Evolutionary conservation across 2,113 vertebrate genomes (phyloP).

Genomic region (Peromyscus californicus): DNA sequence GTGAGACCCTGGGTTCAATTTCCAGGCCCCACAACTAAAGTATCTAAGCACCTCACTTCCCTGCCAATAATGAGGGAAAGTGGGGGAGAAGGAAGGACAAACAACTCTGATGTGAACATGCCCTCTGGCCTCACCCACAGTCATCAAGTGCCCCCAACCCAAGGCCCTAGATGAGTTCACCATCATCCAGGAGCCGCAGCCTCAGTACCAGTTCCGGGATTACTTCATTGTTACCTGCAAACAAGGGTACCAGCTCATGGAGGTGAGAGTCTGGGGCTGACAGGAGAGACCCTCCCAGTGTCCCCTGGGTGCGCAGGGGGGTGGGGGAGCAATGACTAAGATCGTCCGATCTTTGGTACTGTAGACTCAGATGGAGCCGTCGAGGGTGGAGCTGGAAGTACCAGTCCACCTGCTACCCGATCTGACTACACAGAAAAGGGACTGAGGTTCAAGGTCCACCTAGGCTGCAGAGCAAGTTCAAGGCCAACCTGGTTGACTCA

Average conservation of each 20-base stretch:
- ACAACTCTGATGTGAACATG: neutral
- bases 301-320: too few species aligned
- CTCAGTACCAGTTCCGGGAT: conserved; percentile 87
- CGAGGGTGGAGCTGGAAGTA: neutral
- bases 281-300: neutral
- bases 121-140: conserved; percentile 75
- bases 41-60: neutral
- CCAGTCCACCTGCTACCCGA: neutral
- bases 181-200: conserved; percentile 86
- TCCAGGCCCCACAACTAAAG: neutral
- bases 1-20: neutral
- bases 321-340: neutral
- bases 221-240: conserved; percentile 87
- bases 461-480: neutral
- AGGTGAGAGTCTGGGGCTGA: conserved; percentile 83
- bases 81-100: neutral
- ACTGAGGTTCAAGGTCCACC: neutral
- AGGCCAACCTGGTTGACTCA: neutral
- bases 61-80: neutral
- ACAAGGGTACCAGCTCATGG: conserved; percentile 86
- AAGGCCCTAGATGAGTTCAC: conserved; percentile 86
- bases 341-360: neutral
- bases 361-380: neutral
- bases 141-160: conserved; percentile 87
- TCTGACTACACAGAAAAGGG: neutral